Base-by-base conservation (phyloP, 1,140 invertebrate species). In the Zaprionus ghesquierei region DNA sequence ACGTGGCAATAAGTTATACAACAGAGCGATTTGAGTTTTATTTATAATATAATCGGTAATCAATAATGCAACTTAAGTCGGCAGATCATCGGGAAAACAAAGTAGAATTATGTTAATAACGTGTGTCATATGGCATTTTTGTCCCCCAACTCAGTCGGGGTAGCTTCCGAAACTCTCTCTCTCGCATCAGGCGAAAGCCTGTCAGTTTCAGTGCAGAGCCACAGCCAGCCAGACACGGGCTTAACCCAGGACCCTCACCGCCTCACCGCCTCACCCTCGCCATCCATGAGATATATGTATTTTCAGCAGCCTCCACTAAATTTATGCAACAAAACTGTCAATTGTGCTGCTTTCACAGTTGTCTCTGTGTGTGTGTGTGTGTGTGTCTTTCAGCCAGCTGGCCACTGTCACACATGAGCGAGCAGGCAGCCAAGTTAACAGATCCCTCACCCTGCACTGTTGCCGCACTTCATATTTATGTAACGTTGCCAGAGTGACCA, bases 251-350 rank as follows among this genome's bases (percentile, higher is more conserved):
- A n/a, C n/a, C 27, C n/a, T 10, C 8, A 5, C 9, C 49, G 10
- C n/a, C n/a, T n/a, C n/a, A n/a, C n/a, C n/a, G n/a, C n/a, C n/a
- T n/a, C n/a, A n/a, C n/a, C n/a, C n/a, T n/a, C n/a, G 20, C 22
- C 20, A 10, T 23, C 27, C 18, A 13, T n/a, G 20, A 5, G 29
- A 38, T 35, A 35, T 20, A 35, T 54, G 46, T 31, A 66, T 58
- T 66, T 54, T 72, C 69, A 58, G 23, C 62, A 20, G 27, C 46
- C 27, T 20, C 55, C 63, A 51, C 54, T 66, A 69, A 74, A 69
- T 74, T 69, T 81, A 56, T 82, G 60, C 44, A 58, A 64, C 61
- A 65, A 75, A 69, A 59, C 80, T 60, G 80, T 75, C 66, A 75
- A 78, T 75, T 62, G 75, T 60, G 50, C 44, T 46, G 63, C 41